phyloP scores from a whole-genome alignment of 2,797 vertebrate genomes.

The Schizopygopsis pylzovi region DNA sequence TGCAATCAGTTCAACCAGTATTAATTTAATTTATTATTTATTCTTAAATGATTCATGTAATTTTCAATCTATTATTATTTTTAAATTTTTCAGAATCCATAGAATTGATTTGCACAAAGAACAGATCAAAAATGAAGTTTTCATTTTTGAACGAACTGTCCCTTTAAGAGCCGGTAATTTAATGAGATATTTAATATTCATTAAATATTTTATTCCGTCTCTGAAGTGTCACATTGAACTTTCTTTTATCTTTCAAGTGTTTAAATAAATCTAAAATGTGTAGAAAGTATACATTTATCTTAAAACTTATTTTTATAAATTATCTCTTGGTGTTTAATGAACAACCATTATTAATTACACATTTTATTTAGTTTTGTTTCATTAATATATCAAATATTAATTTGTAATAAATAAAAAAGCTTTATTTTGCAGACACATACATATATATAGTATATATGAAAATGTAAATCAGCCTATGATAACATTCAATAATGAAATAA shows the following conservation, averaged over 20 bases:
- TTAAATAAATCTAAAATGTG: background rate
- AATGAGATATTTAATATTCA: background rate
- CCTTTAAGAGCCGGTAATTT: background rate
- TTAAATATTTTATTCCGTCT: background rate
- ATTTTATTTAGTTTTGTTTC: background rate
- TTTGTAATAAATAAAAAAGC: background rate
- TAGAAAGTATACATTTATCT: background rate
- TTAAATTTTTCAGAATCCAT: background rate
- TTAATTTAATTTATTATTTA: too few relatives aligned
- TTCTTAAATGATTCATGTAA: too few relatives aligned
- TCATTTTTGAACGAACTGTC: background rate
- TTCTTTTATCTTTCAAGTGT: background rate
- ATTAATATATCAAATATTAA: background rate
- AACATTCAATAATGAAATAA: background rate
- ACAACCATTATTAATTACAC: background rate
- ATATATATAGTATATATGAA: background rate
- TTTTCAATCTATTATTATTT: too few relatives aligned
- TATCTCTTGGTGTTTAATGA: background rate
- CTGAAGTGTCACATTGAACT: background rate
- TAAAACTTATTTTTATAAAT: too few relatives aligned
- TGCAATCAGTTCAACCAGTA: background rate
- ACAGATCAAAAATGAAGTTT: background rate
- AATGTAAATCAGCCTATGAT: background rate
- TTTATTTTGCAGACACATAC: too few relatives aligned
- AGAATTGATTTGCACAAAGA: background rate